Percentiles rank a stretch among this genome's conserved stretches.
Conservation (phyloP, 1,140 invertebrate genomes). For the Nymphalis io region DNA sequence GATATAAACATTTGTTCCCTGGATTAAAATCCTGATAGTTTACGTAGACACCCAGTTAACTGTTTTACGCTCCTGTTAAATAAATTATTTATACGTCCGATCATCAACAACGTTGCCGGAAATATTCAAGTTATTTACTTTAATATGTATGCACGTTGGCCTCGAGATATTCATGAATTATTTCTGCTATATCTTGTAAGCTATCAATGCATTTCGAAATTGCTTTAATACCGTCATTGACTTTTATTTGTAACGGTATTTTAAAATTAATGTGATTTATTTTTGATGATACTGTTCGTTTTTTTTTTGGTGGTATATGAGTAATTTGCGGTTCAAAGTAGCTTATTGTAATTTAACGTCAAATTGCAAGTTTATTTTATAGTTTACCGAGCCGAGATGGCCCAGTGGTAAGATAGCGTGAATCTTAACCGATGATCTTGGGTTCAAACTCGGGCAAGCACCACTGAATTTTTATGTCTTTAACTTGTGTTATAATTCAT, state of each 20-base stretch:
- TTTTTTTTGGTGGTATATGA: not conserved
- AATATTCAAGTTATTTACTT: conserved; percentile 12
- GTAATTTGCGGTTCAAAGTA: not conserved
- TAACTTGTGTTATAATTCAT: no score
- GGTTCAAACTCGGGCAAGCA: no score
- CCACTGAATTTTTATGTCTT: no score
- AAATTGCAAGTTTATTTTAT: no score
- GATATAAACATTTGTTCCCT: no score
- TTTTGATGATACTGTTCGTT: no score
- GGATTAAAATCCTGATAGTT: no score
- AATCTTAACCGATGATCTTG: no score
- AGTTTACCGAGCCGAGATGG: no score
- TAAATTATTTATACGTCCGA: conserved; percentile 14
- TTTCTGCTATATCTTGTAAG: conserved; percentile 3
- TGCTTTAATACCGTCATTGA: not conserved
- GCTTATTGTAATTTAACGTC: no score
- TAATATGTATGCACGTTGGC: conserved; percentile 6
- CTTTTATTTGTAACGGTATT: conserved; percentile 8
- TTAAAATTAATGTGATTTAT: not conserved
- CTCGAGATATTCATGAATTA: conserved; percentile 6
- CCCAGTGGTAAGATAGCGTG: no score
- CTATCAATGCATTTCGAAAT: conserved; percentile 13
- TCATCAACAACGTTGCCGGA: conserved; percentile 6
- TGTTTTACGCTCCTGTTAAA: not conserved
- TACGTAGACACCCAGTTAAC: not conserved